Conservation (phyloP, 2,888 invertebrate genomes). For the Dolichomitus sp. region DNA sequence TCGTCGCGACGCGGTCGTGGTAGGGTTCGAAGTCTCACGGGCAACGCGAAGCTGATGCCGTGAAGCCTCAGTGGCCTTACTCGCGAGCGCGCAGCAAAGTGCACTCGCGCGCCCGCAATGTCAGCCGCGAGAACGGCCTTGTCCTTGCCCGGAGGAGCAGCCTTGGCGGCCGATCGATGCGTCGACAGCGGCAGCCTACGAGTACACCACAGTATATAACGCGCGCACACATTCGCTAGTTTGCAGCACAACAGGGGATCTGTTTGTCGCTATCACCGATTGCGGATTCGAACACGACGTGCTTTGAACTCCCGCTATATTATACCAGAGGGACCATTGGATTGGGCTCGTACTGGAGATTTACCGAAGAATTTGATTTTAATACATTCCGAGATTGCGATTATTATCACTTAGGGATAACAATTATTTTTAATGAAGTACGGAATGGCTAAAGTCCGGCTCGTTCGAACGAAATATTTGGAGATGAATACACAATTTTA, state of each 20-base stretch:
- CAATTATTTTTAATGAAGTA: neutral
- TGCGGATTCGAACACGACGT: neutral
- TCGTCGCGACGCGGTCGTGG: conserved; percentile 16
- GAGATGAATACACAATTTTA: no score
- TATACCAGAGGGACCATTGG: neutral
- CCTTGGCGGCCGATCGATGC: conserved; percentile 83
- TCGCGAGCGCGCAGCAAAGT: conserved; percentile 56
- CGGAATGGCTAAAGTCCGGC: neutral
- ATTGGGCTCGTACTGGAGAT: neutral
- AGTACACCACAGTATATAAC: conserved; percentile 55
- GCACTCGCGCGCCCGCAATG: conserved; percentile 76
- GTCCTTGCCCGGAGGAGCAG: conserved; percentile 80
- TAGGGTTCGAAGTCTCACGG: conserved; percentile 69
- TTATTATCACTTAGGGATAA: neutral
- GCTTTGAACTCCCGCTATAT: conserved; percentile 16
- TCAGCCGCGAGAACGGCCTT: conserved; percentile 79
- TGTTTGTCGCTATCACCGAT: conserved; percentile 9
- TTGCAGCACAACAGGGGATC: conserved; percentile 17
- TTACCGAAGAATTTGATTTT: neutral
- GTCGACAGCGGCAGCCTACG: conserved; percentile 61
- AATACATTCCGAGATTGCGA: neutral
- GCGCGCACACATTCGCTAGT: conserved; percentile 23
- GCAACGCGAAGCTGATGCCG: conserved; percentile 38
- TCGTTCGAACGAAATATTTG: neutral
- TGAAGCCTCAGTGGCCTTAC: conserved; percentile 45